Evolutionary conservation across 2,797 vertebrate species (phyloP), one percentile per base, ranked within the genome.

Genomic region (Pseudochromis fuscus): DNA sequence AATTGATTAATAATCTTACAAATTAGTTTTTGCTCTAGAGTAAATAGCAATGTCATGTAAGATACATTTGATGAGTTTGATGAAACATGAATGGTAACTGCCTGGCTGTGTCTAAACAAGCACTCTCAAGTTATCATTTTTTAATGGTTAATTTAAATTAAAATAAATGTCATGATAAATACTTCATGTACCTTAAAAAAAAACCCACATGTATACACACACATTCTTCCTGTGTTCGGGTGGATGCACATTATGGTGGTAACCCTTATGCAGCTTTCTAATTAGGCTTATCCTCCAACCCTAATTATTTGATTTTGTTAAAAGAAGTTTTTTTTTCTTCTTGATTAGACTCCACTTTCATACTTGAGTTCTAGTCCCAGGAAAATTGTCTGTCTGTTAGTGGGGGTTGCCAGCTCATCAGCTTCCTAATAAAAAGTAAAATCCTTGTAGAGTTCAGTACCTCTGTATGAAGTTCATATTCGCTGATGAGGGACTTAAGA

Each of bases 341-440:
- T 52, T 87, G 77, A 79, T 78, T 69, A 72, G 24, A 72, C 46
- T 68, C 37, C 31, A 67, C 51, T 60, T 68, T 35, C 37, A 64
- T 38, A 52, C 45, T 76, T 33, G 2, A 67, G 71, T 74, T 76
- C 24, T 61, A 40, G 49, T 69, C 57, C 61, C 58, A 40, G 27
- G 59, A 38, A 74, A 62, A 61, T 60, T 61, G 35, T 61, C 59
- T 67, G 49, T 51, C 50, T 56, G 60, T 75, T 23, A 4, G 45
- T 50, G 53, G 78, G 60, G 33, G 19, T 51, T 75, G 28, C 27
- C 57, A 64, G 59, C 59, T 87, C 67, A 79, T 86, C 81, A 75
- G 48, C 69, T 71, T 66, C 60, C 23, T 64, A 38, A 75, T 78
- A 9, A 45, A 69, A 84, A 67, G 24, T 25, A 35, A 72, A 81